Conservation (phyloP, 2,797 vertebrate genomes). For the Tragopan temminckii region DNA sequence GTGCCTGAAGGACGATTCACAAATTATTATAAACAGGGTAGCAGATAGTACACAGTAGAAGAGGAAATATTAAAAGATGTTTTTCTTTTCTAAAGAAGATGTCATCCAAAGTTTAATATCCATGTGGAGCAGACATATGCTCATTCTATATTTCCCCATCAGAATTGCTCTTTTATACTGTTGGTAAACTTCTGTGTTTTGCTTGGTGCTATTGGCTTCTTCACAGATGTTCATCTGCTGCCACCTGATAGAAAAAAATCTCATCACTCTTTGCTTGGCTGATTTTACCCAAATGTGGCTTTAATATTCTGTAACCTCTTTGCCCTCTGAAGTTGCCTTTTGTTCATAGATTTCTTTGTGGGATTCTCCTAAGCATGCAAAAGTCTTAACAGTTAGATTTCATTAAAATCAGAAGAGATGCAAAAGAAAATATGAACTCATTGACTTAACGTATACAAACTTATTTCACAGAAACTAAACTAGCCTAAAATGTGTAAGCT, state of each 20-base stretch:
- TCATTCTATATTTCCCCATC: background rate
- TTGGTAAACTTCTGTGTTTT: background rate
- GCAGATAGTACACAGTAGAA: background rate
- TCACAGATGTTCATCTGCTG: background rate
- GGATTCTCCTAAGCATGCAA: background rate
- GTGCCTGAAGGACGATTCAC: background rate
- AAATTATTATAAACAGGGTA: constrained; percentile 22
- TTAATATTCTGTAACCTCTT: background rate
- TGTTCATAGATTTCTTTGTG: background rate
- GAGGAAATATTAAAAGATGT: constrained; percentile 16
- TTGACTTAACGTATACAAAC: background rate
- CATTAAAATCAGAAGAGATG: background rate
- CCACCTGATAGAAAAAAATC: background rate
- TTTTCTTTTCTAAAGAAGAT: constrained; percentile 32
- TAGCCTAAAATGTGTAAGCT: background rate
- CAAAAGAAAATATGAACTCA: background rate
- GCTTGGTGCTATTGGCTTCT: background rate
- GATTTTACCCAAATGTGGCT: background rate
- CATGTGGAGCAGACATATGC: background rate
- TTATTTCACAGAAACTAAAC: background rate
- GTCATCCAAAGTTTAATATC: constrained; percentile 24
- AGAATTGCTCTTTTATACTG: background rate
- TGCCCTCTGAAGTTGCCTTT: background rate
- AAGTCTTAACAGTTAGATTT: background rate
- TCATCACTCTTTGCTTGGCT: background rate